Evolutionary conservation across 1,140 invertebrate species (phyloP), one percentile per base, ranked within the genome.

Genomic region (Neoseiulus cucumeris): DNA sequence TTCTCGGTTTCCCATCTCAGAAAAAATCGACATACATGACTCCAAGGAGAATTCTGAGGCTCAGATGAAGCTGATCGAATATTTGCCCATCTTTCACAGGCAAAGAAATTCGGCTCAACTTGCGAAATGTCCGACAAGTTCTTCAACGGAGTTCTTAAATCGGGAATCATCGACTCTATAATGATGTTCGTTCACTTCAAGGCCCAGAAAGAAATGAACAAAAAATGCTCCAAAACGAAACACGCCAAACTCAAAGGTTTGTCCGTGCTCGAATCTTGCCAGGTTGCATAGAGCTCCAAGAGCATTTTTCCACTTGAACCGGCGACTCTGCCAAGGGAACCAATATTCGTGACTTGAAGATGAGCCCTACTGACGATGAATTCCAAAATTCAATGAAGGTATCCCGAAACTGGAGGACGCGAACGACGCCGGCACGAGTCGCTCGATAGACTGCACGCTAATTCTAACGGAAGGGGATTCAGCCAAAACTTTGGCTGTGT

Each of bases 381-480:
- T 39, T 39, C 33, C 33, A 4, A 39, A 39, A n/a, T n/a, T n/a
- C n/a, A n/a, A n/a, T 47, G 20, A 12, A 59, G 51, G 51, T 14
- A 87, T 98, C 73, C 91, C 94, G 0, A 99, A 99, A 77, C 78
- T 99, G 66, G 93, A 98, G 75, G 96, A 99, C 80, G 96, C 96
- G 2, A 98, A 98, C 73, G 88, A 98, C 73, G 96, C 96, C 39
- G 96, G 94, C 33, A 78, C 51, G 51, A 33, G 25, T 17, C 25
- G 22, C 14, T 59, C 51, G 0, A 78, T 87, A 44, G 82, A 86
- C 29, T 99, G 95, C 75, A 98, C 94, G 0, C 80, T 99, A 1
- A 98, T 99, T 70, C 80, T 99, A 12, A 99, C 96, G 67, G 95
- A 99, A 81, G 96, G 96, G 91, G 96, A 81, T 68, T 81, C 80